Evolutionary conservation across 2,797 vertebrate species (phyloP), one percentile per base, ranked within the genome.

Genomic region (Acanthornis magna): DNA sequence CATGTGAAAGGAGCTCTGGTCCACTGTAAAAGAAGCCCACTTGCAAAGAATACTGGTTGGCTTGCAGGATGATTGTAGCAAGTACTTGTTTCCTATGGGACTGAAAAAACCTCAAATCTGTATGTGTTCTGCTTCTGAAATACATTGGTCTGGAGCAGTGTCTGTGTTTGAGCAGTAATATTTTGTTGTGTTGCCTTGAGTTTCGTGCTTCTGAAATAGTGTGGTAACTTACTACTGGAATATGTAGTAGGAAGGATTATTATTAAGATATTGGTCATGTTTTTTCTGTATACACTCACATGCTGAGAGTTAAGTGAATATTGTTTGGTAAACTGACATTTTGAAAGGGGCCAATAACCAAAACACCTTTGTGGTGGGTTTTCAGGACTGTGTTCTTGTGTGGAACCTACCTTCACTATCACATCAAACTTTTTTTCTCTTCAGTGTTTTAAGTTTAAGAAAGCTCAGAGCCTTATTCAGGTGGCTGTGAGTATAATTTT

Each of bases 251-350:
- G 51, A 79, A 54, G 36, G n/a, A 18, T 36, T 48, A 6, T 51
- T 66, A 21, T 7, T 38, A 2, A 10, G 10, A 38, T 38, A 38
- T 29, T 79, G n/a, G 15, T 67, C 10, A 5, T 45, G 5, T 55
- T 51, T 79, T 12, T 63, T 63, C 43, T 60, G n/a, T 36, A 2
- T 51, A 9, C 0, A 0, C 57, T 32, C 14, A 1, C 16, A 11
- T 89, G 47, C 38, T 75, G 72, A 22, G 29, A 55, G 17, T 70
- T 68, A 26, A 34, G 23, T 62, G 71, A 45, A 9, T 61, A 7
- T 2, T 82, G 25, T 62, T 83, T 45, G 51, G 13, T 79, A n/a
- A 89, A 51, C 30, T 26, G 30, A 9, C 1, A 0, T 55, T 91
- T 50, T 79, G 43, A 38, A 51, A 32, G 51, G 67, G 22, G 50